Evolutionary conservation across 2,797 vertebrate species (phyloP).

Genomic region (Phalloptychus januarius): DNA sequence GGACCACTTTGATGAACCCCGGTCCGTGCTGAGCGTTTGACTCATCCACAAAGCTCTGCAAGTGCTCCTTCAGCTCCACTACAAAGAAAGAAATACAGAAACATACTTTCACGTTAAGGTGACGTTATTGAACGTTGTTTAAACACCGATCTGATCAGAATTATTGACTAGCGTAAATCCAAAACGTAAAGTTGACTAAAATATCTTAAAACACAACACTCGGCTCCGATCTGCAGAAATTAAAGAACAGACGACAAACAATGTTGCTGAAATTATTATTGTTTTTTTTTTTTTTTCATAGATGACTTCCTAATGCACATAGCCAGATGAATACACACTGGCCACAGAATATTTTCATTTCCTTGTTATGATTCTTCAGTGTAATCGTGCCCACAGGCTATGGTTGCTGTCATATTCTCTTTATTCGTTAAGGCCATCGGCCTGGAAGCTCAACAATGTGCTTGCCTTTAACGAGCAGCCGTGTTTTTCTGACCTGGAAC

Average conservation of each 20-base stretch:
- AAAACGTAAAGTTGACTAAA: neutral
- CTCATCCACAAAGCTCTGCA: conserved; percentile 88
- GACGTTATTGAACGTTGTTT: neutral
- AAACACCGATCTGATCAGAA: neutral
- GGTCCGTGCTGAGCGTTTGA: conserved; percentile 83
- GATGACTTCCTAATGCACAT: conserved; percentile 12
- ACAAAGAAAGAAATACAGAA: conserved; percentile 3
- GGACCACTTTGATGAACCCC: conserved; percentile 90
- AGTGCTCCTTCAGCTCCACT: conserved; percentile 90
- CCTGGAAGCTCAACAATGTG: conserved; percentile 32
- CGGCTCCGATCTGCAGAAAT: neutral
- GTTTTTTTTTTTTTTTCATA: no score
- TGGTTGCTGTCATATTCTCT: conserved; percentile 18
- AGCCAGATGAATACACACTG: neutral
- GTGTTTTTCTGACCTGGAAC: conserved; percentile 56
- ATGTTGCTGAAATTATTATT: neutral
- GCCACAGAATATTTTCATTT: conserved; percentile 42
- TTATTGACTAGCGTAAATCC: neutral
- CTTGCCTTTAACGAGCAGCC: conserved; percentile 57
- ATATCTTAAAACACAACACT: neutral
- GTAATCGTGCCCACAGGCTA: conserved; percentile 53
- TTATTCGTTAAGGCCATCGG: conserved; percentile 49
- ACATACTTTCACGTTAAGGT: neutral
- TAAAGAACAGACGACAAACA: neutral
- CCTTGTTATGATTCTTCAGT: conserved; percentile 38